Conservation (phyloP, 2,797 vertebrate species). For the Brachyalestes nurse region DNA sequence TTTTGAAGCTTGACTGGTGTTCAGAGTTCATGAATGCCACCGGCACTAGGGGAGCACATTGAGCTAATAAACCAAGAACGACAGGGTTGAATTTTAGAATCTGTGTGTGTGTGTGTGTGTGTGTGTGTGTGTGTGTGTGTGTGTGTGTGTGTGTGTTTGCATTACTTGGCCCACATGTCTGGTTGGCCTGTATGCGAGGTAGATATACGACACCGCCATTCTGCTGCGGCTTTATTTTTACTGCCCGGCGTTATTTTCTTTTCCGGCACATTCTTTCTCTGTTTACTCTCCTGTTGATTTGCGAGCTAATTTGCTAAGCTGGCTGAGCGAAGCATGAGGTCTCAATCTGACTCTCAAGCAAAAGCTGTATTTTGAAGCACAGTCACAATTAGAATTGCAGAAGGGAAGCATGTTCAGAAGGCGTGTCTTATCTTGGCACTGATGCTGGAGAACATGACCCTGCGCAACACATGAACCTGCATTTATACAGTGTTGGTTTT, state of each 20-base stretch:
- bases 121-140: slow-evolving; percentile 1
- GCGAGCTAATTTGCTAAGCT: slow-evolving; percentile 38
- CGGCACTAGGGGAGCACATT: not conserved
- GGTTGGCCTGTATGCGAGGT: slow-evolving; percentile 46
- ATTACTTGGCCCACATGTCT: slow-evolving; percentile 15
- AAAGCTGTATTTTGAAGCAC: not conserved
- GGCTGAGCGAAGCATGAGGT: slow-evolving; percentile 8
- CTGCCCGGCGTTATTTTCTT: slow-evolving; percentile 50
- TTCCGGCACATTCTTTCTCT: slow-evolving; percentile 59
- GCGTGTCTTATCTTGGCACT: no score
- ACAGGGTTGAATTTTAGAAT: not conserved
- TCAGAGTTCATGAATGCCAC: slow-evolving; percentile 18
- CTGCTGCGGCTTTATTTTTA: slow-evolving; percentile 57
- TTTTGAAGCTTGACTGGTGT: slow-evolving; percentile 4
- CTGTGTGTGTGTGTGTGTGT: not conserved
- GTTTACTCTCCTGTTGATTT: slow-evolving; percentile 59
- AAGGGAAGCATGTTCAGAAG: not conserved
- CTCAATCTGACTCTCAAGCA: slow-evolving; percentile 1
- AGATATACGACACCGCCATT: slow-evolving; percentile 62
- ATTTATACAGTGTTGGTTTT: not conserved
- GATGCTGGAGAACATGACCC: not conserved
- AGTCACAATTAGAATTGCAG: not conserved
- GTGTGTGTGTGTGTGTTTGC: not conserved
- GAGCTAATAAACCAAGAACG: slow-evolving; percentile 26
- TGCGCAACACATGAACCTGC: not conserved